Percentiles rank a stretch among this genome's conserved stretches.
phyloP scores from a whole-genome alignment of 2,113 vertebrate species.

The Xiphophorus couchianus region DNA sequence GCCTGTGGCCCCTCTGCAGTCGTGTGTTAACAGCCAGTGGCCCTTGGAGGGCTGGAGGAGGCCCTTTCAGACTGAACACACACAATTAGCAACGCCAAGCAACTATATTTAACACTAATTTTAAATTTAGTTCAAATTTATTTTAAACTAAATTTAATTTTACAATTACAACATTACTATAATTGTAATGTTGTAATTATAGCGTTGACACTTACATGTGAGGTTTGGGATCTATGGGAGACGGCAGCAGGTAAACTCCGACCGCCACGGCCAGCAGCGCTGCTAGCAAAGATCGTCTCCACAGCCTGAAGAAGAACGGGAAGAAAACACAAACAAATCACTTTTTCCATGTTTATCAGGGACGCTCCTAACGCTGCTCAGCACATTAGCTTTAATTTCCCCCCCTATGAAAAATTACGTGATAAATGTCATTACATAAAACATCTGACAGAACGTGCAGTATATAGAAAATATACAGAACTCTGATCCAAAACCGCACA shows the following conservation, averaged over 20 bases:
- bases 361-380: too few relatives aligned
- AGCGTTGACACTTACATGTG: slow-evolving; percentile 49
- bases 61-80: slow-evolving; percentile 70
- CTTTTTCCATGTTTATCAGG: too few relatives aligned
- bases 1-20: slow-evolving; percentile 70
- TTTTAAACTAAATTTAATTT: too few relatives aligned
- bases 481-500: too few relatives aligned
- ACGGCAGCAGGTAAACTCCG: slow-evolving; percentile 76
- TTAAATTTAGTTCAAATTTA: too few relatives aligned
- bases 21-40: slow-evolving; percentile 73
- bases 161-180: too few relatives aligned
- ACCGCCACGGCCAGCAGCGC: slow-evolving; percentile 49
- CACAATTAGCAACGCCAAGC: not conserved
- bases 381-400: too few relatives aligned
- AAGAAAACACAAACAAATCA: not conserved
- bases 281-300: slow-evolving; percentile 29
- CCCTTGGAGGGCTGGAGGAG: slow-evolving; percentile 69
- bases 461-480: too few relatives aligned
- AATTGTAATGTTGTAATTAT: too few relatives aligned
- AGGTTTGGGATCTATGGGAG: slow-evolving; percentile 73
- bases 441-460: too few relatives aligned
- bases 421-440: too few relatives aligned
- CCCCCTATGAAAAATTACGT: too few relatives aligned
- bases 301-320: slow-evolving; percentile 46
- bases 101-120: not conserved